Base-by-base conservation (phyloP, 2,113 vertebrate species). In the Sakesphorus luctuosus region DNA sequence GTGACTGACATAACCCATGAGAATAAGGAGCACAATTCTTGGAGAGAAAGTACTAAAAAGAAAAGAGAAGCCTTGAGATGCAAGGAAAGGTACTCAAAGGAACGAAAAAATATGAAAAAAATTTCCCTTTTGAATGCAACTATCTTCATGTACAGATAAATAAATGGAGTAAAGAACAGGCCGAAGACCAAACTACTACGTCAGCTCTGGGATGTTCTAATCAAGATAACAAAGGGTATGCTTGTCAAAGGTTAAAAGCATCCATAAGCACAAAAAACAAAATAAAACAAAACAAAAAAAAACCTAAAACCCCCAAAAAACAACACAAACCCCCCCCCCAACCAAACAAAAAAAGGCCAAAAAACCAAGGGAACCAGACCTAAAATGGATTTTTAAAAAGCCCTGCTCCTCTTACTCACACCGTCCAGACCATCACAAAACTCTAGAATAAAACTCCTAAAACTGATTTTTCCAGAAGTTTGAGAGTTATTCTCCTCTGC, bases 341-440 rank as follows among this genome's bases (percentile, higher is more conserved):
- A 91, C 61, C 38, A 77, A 88, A 89, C 50, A n/a, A 81, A 91
- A 65, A 55, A 77, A 88, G n/a, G n/a, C n/a, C n/a, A 89, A 82
- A 91, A 65, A 85, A 16, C 8, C 46, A 62, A 84, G 25, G 55
- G 25, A 67, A 73, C 7, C 18, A 90, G 25, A 33, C 18, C 33
- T 59, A 17, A 43, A 29, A 18, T 1, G 1, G 7, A 24, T 18
- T 83, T 76, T 7, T 55, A 50, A 61, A 88, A 77, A 5, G 1
- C 7, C 29, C 76, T 36, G 14, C 24, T 84, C 6, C 33, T 18
- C 43, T 56, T 71, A 43, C 14, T 69, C 55, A 62, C 19, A 55
- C 18, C 44, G 11, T 52, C 6, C n/a, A 29, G 13, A 55, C 29
- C 31, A 25, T 31, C 29, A 49, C 16, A 72, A 49, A 90, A 77